Conservation (phyloP, 2,888 invertebrate genomes). For the Argynnis bischoffii region DNA sequence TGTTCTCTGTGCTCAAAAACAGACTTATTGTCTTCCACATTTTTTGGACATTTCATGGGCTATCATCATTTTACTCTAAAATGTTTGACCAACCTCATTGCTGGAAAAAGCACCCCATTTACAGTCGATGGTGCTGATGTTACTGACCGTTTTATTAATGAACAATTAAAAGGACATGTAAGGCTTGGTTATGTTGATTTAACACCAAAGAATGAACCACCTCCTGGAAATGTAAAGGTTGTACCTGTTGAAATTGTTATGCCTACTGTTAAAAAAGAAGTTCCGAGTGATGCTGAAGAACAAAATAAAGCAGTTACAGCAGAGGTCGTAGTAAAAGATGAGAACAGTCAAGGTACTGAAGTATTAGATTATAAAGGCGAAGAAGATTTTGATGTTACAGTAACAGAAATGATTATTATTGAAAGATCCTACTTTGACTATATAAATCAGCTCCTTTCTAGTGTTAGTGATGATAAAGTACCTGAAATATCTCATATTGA, state of each 20-base stretch:
- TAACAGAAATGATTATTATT: slow-evolving; percentile 69
- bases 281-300: slow-evolving; percentile 45
- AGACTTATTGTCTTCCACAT: slow-evolving; percentile 54
- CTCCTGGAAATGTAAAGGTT: slow-evolving; percentile 35
- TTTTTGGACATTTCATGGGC: slow-evolving; percentile 74
- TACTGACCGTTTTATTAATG: slow-evolving; percentile 62
- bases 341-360: slow-evolving; percentile 37
- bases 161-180: slow-evolving; percentile 56
- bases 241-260: slow-evolving; percentile 45
- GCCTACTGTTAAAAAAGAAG: slow-evolving; percentile 54
- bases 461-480: slow-evolving; percentile 57
- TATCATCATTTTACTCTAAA: slow-evolving; percentile 74
- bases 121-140: slow-evolving; percentile 68
- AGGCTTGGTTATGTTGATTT: slow-evolving; percentile 65
- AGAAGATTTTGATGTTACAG: slow-evolving; percentile 74
- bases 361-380: slow-evolving; percentile 61
- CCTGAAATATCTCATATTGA: slow-evolving; percentile 59
- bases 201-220: slow-evolving; percentile 46
- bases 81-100: slow-evolving; percentile 65
- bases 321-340: slow-evolving; percentile 16
- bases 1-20: slow-evolving; percentile 69
- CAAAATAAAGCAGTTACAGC: slow-evolving; percentile 15
- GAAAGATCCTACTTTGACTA: slow-evolving; percentile 73
- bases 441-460: slow-evolving; percentile 52
- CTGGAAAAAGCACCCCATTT: slow-evolving; percentile 66